These are phyloP conservation scores for Ranitomeya imitator DNA, from an alignment of 2,113 vertebrate genomes.

Conservation along the genomic window DNA sequence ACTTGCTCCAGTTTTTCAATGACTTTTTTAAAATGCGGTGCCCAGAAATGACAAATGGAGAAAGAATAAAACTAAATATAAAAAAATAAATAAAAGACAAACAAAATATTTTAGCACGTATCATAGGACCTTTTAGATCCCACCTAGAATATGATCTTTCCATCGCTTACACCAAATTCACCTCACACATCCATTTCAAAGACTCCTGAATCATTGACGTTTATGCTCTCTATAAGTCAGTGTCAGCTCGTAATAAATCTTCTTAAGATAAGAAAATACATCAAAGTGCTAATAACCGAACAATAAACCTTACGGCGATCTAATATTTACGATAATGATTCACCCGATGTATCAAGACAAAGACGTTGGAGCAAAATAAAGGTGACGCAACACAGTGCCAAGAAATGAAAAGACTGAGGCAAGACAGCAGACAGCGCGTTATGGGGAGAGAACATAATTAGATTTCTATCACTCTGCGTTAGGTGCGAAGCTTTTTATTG, in stretches of 20 bases:
- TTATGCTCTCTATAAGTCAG: not conserved
- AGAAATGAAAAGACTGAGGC: conserved; percentile 36
- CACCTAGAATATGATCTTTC: no score
- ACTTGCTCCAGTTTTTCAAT: no score
- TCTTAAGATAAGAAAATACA: not conserved
- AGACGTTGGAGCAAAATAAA: not conserved
- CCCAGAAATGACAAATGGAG: no score
- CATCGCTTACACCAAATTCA: no score
- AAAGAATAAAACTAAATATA: no score
- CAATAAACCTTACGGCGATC: not conserved
- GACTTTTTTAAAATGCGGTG: no score
- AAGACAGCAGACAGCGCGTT: conserved; percentile 48
- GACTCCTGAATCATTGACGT: not conserved
- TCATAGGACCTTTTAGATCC: no score
- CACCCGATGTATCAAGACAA: not conserved
- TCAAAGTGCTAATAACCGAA: not conserved
- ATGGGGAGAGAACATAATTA: conserved; percentile 61
- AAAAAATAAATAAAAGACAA: no score
- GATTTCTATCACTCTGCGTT: conserved; percentile 68
- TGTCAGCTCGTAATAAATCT: not conserved
- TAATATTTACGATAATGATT: not conserved
- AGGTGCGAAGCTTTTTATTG: conserved; percentile 65
- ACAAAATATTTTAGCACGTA: no score
- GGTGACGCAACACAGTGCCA: not conserved
- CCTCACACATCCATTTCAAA: no score